Evolutionary conservation across 2,888 invertebrate species (phyloP).

Genomic region (Pyralis farinalis): DNA sequence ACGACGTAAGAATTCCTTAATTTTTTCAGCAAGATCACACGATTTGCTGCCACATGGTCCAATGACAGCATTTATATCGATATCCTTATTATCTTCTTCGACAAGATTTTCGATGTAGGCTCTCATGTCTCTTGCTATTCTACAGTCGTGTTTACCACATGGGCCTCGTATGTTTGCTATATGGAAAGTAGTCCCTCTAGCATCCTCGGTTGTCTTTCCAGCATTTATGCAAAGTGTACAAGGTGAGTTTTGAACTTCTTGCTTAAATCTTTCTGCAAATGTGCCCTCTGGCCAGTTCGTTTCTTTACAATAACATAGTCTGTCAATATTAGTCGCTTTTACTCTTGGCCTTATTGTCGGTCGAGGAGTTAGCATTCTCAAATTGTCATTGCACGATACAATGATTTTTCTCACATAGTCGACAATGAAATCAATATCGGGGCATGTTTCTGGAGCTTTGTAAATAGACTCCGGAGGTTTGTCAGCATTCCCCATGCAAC

Average conservation of each 20-base stretch:
- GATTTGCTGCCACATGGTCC: slow-evolving; percentile 70
- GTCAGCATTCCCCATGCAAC: slow-evolving; percentile 60
- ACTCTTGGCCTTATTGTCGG: slow-evolving; percentile 58
- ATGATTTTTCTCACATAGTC: slow-evolving; percentile 69
- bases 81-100: slow-evolving; percentile 56
- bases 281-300: slow-evolving; percentile 57
- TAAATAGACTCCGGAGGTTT: slow-evolving; percentile 63
- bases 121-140: slow-evolving; percentile 62
- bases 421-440: slow-evolving; percentile 58
- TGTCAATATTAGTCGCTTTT: slow-evolving; percentile 69
- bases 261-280: slow-evolving; percentile 57
- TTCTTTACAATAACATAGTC: slow-evolving; percentile 64
- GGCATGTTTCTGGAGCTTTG: slow-evolving; percentile 59
- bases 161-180: slow-evolving; percentile 68
- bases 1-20: slow-evolving; percentile 58
- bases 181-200: slow-evolving; percentile 45
- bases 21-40: slow-evolving; percentile 59
- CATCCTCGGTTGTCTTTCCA: slow-evolving; percentile 31
- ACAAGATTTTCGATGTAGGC: slow-evolving; percentile 63
- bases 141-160: slow-evolving; percentile 66
- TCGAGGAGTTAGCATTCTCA: slow-evolving; percentile 70
- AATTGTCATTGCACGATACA: slow-evolving; percentile 69
- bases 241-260: slow-evolving; percentile 47
- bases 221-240: slow-evolving; percentile 58
- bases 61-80: slow-evolving; percentile 52